Percentiles rank a stretch among this genome's conserved stretches.
phyloP scores from a whole-genome alignment of 1,140 invertebrate genomes.

The Zaprionus kolodkinae region DNA sequence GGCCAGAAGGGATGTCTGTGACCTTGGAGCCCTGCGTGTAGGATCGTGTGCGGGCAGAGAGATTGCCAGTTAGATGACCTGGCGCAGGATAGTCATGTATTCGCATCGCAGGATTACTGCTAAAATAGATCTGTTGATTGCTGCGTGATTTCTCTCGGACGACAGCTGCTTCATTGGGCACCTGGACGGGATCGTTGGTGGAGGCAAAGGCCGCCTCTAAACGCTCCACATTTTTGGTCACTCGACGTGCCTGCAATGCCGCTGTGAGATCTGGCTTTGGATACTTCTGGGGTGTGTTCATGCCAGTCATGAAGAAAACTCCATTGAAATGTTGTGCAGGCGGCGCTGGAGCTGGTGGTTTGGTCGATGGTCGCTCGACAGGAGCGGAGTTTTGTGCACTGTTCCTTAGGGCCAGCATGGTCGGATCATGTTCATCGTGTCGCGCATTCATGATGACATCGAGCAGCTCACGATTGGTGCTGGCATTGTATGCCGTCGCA shows the following conservation, averaged over 20 bases:
- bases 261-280: conserved; percentile 85
- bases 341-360: conserved; percentile 55
- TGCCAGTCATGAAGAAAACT: conserved; percentile 83
- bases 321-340: conserved; percentile 85
- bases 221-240: conserved; percentile 91
- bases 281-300: conserved; percentile 81
- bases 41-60: conserved; percentile 66
- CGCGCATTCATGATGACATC: conserved; percentile 85
- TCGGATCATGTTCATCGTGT: conserved; percentile 84
- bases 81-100: conserved; percentile 54
- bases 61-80: conserved; percentile 24
- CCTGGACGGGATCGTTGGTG: conserved; percentile 86
- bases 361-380: conserved; percentile 32
- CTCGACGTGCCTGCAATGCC: conserved; percentile 85
- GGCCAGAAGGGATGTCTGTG: conserved; percentile 89
- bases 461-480: conserved; percentile 85
- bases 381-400: conserved; percentile 47
- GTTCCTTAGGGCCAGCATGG: conserved; percentile 82
- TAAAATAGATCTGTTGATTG: conserved; percentile 84
- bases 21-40: conserved; percentile 86
- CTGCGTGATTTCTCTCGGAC: conserved; percentile 84
- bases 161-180: conserved; percentile 87
- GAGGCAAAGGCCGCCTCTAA: conserved; percentile 87
- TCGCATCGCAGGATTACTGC: conserved; percentile 84
- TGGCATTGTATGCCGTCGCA: conserved; percentile 83